Conservation (phyloP, 2,113 vertebrate genomes). For the Crotophaga sulcirostris region DNA sequence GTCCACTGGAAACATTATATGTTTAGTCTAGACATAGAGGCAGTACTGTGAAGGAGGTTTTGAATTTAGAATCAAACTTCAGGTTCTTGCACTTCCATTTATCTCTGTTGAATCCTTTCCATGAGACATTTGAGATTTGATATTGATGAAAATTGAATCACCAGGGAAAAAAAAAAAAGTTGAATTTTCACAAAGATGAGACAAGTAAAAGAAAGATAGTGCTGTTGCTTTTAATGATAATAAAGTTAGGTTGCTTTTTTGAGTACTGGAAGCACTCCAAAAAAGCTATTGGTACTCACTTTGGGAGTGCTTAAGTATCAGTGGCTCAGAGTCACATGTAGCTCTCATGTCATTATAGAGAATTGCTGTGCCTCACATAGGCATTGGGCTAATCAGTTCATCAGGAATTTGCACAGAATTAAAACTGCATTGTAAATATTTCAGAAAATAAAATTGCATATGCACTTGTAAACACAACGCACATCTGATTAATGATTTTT, state of each 20-base stretch:
- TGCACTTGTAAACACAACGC: not conserved
- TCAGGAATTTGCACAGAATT: not conserved
- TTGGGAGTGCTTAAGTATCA: not conserved
- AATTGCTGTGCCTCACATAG: not conserved
- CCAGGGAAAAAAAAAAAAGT: not conserved
- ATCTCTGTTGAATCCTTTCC: not conserved
- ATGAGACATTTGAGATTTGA: not conserved
- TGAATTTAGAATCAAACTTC: not conserved
- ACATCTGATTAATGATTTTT: not conserved
- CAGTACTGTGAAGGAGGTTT: not conserved
- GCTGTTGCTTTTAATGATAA: not conserved
- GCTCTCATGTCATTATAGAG: not conserved
- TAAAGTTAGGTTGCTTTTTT: not conserved
- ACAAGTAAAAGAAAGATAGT: not conserved
- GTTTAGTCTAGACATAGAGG: not conserved
- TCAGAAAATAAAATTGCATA: not conserved
- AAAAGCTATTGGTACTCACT: not conserved
- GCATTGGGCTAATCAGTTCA: not conserved
- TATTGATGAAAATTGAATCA: not conserved
- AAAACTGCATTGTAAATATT: not conserved
- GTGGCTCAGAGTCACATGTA: not conserved
- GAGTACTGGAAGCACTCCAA: not conserved
- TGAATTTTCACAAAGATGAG: not conserved
- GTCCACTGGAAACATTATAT: not conserved
- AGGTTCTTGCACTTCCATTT: not conserved